These are phyloP conservation scores for Arctocebus calabarensis DNA, from an alignment of 2,797 vertebrate genomes.

Conservation along the genomic window DNA sequence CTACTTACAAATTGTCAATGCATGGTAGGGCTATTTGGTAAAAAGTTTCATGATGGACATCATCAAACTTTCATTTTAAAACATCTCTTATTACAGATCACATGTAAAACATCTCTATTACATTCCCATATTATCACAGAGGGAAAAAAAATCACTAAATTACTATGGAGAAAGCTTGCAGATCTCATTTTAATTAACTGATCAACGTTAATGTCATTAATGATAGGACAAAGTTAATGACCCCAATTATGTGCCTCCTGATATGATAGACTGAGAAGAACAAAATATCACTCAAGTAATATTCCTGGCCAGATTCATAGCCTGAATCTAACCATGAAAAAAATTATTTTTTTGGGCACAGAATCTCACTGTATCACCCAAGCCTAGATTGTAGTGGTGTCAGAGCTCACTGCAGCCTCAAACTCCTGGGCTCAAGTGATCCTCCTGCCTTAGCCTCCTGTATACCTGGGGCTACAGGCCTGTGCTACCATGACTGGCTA, in stretches of 20 bases:
- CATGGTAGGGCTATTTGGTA: neutral
- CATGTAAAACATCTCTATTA: too few relatives aligned
- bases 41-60: neutral
- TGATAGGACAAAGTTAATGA: neutral
- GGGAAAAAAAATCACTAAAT: neutral
- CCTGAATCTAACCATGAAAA: neutral
- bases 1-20: neutral
- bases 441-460: too few relatives aligned
- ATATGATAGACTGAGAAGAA: neutral
- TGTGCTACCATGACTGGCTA: too few relatives aligned
- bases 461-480: too few relatives aligned
- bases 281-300: neutral
- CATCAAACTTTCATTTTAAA: neutral
- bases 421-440: too few relatives aligned
- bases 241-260: neutral
- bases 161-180: neutral
- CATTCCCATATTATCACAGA: too few relatives aligned
- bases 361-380: too few relatives aligned
- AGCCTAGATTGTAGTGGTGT: too few relatives aligned
- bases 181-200: neutral
- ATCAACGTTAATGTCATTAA: neutral
- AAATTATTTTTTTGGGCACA: neutral
- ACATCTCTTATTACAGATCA: neutral
- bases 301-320: neutral
- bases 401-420: too few relatives aligned